Conservation (phyloP, 1,140 invertebrate genomes). For the Cydia pomonella region DNA sequence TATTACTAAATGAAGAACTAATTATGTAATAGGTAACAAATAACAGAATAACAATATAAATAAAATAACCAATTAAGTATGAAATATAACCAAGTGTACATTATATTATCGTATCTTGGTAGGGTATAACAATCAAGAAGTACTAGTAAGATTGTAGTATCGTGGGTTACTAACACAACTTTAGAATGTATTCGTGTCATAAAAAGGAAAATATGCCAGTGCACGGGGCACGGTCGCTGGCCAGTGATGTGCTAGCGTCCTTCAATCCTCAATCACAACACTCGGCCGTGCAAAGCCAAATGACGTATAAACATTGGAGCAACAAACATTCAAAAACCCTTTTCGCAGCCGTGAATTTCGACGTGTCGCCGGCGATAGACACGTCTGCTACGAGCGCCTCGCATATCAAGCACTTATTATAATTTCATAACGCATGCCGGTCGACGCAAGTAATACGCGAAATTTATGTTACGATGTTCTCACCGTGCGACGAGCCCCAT, state of each 20-base stretch:
- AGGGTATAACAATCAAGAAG: neutral
- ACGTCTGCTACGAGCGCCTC: conserved; percentile 53
- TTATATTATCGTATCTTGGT: neutral
- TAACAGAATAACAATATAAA: no score
- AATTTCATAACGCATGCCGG: conserved; percentile 78
- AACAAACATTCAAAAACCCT: neutral
- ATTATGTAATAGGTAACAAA: no score
- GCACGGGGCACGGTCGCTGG: neutral
- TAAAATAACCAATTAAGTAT: no score
- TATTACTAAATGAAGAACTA: no score
- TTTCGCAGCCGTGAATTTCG: conserved; percentile 24
- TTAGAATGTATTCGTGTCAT: conserved; percentile 6
- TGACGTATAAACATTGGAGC: neutral
- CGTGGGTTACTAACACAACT: neutral
- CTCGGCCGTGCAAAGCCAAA: neutral
- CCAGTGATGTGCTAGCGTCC: conserved; percentile 5
- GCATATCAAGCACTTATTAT: conserved; percentile 76
- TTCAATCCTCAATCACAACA: conserved; percentile 16
- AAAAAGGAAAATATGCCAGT: conserved; percentile 17
- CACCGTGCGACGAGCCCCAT: conserved; percentile 67
- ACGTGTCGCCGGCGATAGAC: conserved; percentile 58
- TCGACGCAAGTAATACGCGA: conserved; percentile 79
- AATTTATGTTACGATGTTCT: conserved; percentile 80
- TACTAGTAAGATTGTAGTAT: neutral
- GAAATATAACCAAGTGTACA: neutral